Percentiles rank a stretch among this genome's conserved stretches.
Evolutionary conservation across 2,888 invertebrate genomes (phyloP).

Genomic region (Drosophila dives): DNA sequence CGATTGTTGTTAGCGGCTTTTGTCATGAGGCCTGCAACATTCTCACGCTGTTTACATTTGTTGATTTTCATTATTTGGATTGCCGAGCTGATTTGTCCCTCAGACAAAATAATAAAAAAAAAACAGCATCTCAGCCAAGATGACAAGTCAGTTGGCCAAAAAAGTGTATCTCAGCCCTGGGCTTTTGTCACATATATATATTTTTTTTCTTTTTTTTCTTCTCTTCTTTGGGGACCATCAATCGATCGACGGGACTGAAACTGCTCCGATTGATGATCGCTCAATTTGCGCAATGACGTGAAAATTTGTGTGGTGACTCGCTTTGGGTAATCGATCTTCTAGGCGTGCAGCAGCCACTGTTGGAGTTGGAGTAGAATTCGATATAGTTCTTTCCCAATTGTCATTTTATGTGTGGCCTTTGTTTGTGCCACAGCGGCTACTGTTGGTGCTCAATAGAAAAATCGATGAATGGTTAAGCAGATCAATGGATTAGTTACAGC

Average conservation of each 20-base stretch:
- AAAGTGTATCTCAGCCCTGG: constrained; percentile 51
- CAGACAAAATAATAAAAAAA: constrained; percentile 16
- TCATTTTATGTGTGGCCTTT: background rate
- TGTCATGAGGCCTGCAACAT: constrained; percentile 65
- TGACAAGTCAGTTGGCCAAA: constrained; percentile 70
- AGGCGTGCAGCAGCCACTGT: constrained; percentile 43
- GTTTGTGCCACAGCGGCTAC: constrained; percentile 42
- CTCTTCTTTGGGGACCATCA: constrained; percentile 29
- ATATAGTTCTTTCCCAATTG: constrained; percentile 58
- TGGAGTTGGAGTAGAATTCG: constrained; percentile 45
- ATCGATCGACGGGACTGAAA: constrained; percentile 36
- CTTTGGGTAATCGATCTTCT: constrained; percentile 70
- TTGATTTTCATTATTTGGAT: constrained; percentile 62
- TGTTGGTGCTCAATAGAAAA: constrained; percentile 32
- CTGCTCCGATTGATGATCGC: constrained; percentile 68
- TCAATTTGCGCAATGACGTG: constrained; percentile 80
- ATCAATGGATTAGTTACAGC: constrained; percentile 32
- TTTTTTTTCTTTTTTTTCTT: constrained; percentile 1
- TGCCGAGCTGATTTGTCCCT: constrained; percentile 60
- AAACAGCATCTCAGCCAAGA: constrained; percentile 45
- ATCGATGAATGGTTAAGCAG: constrained; percentile 9
- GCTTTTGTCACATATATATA: constrained; percentile 50
- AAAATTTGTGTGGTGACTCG: constrained; percentile 51
- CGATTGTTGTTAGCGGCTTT: constrained; percentile 56
- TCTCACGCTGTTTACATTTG: constrained; percentile 75